Conservation (phyloP, 2,888 invertebrate genomes). For the Meteorus cinctellus region DNA sequence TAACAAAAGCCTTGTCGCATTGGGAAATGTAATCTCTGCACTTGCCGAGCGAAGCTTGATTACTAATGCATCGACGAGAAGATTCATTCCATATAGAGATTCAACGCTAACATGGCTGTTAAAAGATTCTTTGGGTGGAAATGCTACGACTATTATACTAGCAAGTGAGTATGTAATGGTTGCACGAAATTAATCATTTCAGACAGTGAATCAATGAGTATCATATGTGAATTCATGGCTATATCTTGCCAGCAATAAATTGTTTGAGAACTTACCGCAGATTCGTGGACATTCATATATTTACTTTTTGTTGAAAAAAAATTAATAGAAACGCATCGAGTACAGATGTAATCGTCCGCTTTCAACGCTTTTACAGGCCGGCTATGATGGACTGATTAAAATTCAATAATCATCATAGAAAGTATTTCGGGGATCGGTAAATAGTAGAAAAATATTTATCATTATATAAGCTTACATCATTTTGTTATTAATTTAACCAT, state of each 20-base stretch:
- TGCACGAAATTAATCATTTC: too few relatives aligned
- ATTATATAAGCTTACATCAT: conserved; percentile 18
- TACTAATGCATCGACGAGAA: conserved; percentile 65
- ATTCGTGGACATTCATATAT: background rate
- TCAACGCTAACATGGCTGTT: conserved; percentile 88
- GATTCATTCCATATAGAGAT: conserved; percentile 86
- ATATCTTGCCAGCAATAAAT: background rate
- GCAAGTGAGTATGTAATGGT: conserved; percentile 77
- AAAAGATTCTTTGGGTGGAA: conserved; percentile 87
- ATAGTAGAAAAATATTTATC: conserved; percentile 52
- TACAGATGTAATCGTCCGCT: conserved; percentile 55
- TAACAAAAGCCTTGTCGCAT: conserved; percentile 86
- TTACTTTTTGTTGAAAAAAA: conserved; percentile 31
- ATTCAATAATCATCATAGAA: conserved; percentile 63
- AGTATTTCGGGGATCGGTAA: conserved; percentile 60
- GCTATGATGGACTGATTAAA: conserved; percentile 70
- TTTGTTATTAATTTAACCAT: background rate
- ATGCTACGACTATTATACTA: conserved; percentile 85
- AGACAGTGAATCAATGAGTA: background rate
- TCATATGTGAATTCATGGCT: background rate
- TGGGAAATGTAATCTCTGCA: conserved; percentile 88
- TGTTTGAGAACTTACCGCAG: background rate
- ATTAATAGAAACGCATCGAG: conserved; percentile 35
- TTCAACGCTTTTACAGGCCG: conserved; percentile 67
- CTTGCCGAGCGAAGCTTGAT: conserved; percentile 74